Evolutionary conservation across 2,888 invertebrate species (phyloP), one percentile per base, ranked within the genome.

Genomic region (Pandemis heparana): DNA sequence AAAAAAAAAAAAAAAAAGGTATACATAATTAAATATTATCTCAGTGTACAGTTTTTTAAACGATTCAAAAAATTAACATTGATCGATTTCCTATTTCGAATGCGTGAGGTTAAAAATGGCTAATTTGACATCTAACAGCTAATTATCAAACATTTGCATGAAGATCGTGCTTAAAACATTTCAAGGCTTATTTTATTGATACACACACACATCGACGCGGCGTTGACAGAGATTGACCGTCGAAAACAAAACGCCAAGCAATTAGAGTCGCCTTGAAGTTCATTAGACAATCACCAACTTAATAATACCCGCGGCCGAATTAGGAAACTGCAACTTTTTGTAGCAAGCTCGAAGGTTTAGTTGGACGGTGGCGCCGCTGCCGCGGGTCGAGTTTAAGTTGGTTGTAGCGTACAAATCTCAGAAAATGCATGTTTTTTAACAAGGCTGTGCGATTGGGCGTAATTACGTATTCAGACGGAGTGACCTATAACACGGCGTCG

Each of bases 401-500:
- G 63, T 63, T 46, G 6, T 38, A 23, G 41, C 12, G 56, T 16
- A 39, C 16, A 23, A 23, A 41, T 16, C 18, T 67, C 66, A 23
- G 56, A 67, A 68, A 46, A 68, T n/a, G 46, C 18, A 32, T 16
- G 71, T 78, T 77, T 76, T 74, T 71, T 74, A 78, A 75, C 75
- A 75, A 71, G 68, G 60, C 70, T 38, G 23, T 38, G 65, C 66
- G 72, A 71, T 74, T 77, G 70, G 78, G 79, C 79, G 84, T 89
- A 87, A 89, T 90, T 86, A 90, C 80, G 83, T 87, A 89, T 89
- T 87, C 89, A 86, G 79, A 82, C 86, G 83, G 83, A 87, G 87
- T 87, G 89, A 89, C 89, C 89, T 90, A 87, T 89, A 88, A 86
- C 87, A 85, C 82, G 83, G 83, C 82, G 83, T 84, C 88, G 88